Percentiles rank a stretch among this genome's conserved stretches.
Evolutionary conservation across 2,113 vertebrate genomes (phyloP).

Genomic region (Emydocephalus ijimae): DNA sequence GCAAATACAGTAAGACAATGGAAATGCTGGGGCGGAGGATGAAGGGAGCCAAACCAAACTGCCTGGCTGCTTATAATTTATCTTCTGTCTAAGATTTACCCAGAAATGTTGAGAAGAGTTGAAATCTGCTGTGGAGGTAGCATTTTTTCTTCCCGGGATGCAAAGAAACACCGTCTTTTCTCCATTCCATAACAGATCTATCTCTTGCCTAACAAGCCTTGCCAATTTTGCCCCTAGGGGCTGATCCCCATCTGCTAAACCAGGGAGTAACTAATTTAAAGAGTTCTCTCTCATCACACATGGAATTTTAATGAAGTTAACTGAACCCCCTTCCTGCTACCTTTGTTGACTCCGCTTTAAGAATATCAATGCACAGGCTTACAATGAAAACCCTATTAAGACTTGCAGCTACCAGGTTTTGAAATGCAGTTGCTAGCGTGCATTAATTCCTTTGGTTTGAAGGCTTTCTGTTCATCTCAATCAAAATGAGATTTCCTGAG

Average conservation of each 20-base stretch:
- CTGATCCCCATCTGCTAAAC: conserved; percentile 13
- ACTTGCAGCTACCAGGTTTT: neutral
- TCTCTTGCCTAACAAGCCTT: neutral
- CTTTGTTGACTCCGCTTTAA: neutral
- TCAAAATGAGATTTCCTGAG: neutral
- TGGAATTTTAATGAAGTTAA: conserved; percentile 16
- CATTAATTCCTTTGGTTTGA: neutral
- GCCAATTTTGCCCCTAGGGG: neutral
- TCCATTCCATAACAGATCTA: neutral
- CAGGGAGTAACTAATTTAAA: conserved; percentile 18
- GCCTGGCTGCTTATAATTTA: neutral
- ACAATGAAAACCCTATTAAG: neutral
- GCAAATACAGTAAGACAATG: conserved; percentile 32
- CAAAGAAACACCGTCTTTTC: neutral
- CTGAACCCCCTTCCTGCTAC: neutral
- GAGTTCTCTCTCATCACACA: conserved; percentile 12
- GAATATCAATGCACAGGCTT: neutral
- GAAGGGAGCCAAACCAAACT: neutral
- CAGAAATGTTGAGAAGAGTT: neutral
- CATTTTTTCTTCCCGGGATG: neutral
- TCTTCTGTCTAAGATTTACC: neutral
- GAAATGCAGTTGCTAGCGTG: neutral
- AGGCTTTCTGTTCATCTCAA: neutral
- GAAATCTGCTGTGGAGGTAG: neutral
- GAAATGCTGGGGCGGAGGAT: neutral